Percentiles rank a stretch among this genome's conserved stretches.
phyloP scores from a whole-genome alignment of 2,888 invertebrate genomes.

The Halocaridina rubra region DNA sequence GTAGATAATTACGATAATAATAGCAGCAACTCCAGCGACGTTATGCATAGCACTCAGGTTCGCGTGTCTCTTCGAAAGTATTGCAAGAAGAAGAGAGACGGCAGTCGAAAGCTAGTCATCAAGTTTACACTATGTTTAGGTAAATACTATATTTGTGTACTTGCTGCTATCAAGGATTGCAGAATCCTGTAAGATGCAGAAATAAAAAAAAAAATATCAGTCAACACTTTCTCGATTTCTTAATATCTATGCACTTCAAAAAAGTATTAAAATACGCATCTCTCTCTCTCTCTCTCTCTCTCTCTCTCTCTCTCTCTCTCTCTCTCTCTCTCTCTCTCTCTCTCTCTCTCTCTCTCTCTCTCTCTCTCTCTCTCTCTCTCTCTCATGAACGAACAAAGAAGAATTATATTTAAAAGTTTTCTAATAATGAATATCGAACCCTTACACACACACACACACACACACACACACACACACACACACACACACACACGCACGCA shows the following conservation, averaged over 20 bases:
- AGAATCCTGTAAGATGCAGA: too few relatives aligned
- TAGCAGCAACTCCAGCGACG: not conserved
- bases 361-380: not conserved
- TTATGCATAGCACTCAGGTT: slow-evolving; percentile 34
- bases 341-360: not conserved
- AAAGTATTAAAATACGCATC: too few relatives aligned
- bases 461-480: too few relatives aligned
- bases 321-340: not conserved
- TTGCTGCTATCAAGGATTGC: too few relatives aligned
- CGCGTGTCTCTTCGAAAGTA: slow-evolving; percentile 38
- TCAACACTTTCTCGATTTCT: too few relatives aligned
- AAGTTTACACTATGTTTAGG: slow-evolving; percentile 48
- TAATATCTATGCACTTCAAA: too few relatives aligned
- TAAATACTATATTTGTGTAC: not conserved
- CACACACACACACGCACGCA: too few relatives aligned
- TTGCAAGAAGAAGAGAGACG: slow-evolving; percentile 28
- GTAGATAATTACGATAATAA: not conserved
- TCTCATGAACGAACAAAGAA: not conserved
- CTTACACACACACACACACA: too few relatives aligned
- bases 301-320: not conserved
- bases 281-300: not conserved
- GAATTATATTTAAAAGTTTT: too few relatives aligned
- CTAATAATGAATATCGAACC: too few relatives aligned
- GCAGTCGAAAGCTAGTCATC: slow-evolving; percentile 34
- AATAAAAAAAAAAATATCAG: too few relatives aligned